Base-by-base conservation (phyloP, 2,113 vertebrate genomes). In the Rhodinocichla rosea region DNA sequence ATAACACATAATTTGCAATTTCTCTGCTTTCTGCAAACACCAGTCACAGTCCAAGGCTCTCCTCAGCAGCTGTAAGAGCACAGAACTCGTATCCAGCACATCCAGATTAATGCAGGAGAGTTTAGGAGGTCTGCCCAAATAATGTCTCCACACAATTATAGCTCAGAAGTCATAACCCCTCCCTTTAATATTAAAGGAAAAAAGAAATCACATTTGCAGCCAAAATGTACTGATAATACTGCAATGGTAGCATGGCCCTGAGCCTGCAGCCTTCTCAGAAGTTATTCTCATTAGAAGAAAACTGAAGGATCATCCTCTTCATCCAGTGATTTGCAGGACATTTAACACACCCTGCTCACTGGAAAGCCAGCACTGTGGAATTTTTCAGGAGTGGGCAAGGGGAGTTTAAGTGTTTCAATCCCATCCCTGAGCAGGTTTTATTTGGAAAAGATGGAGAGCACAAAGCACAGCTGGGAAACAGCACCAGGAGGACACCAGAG, bases 251-350 rank as follows among this genome's bases (percentile, higher is more conserved):
- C 7, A 27, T 6, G 22, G 80, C 55, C 83, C 50, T 9, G 52
- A 95, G 84, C 52, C 35, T 70, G 37, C 60, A 32, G 45, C 24
- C 94, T 77, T 64, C 83, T 69, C 87, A 77, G 59, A 76, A 89
- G 17, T n/a, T 69, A 42, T 18, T 67, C 65, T 74, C 49, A 40
- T 69, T 19, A 86, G 64, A 17, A 64, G 71, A 73, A 86, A 89
- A 69, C 50, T 13, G 13, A 68, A 86, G 28, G 64, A 28, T 59
- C 53, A 52, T 40, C 64, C 68, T 50, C 60, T 45, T 65, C 17
- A 67, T 10, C 27, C 73, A 73, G 24, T 26, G 74, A 67, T 37
- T 37, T 59, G 60, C 83, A 92, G 40, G 42, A 65, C 28, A 56
- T 64, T 39, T 49, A 79, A 63, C 49, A 78, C 65, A 68, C 0